Evolutionary conservation across 2,888 invertebrate genomes (phyloP).

Genomic region (Tyria jacobaeae): DNA sequence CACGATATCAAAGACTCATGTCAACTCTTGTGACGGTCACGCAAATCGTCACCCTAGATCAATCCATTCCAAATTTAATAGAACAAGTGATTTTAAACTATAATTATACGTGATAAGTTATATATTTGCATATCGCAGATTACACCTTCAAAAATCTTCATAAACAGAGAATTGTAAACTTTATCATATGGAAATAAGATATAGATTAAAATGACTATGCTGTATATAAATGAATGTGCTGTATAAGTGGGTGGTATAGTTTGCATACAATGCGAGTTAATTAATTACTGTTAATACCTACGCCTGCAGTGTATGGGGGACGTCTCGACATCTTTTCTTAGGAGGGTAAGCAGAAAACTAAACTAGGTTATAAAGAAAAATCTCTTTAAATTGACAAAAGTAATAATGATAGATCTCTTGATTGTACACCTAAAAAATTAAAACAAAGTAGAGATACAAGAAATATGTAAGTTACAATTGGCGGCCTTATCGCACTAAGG

Average conservation of each 20-base stretch:
- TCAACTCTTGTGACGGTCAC: background rate
- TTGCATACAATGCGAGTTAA: slow-evolving; percentile 33
- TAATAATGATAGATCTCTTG: too few relatives aligned
- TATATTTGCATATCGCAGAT: background rate
- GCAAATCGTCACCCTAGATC: background rate
- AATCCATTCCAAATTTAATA: background rate
- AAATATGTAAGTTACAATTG: too few relatives aligned
- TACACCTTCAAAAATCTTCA: too few relatives aligned
- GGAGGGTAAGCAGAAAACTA: too few relatives aligned
- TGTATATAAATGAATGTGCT: too few relatives aligned
- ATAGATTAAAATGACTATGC: slow-evolving; percentile 1
- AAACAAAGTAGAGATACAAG: too few relatives aligned
- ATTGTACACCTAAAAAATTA: too few relatives aligned
- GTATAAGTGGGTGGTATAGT: slow-evolving; percentile 28
- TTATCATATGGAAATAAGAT: background rate
- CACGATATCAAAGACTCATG: too few relatives aligned
- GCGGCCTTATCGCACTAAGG: too few relatives aligned
- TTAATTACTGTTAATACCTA: slow-evolving; percentile 7
- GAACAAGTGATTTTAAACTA: background rate
- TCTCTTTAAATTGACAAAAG: too few relatives aligned
- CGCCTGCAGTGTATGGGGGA: background rate
- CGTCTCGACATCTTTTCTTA: background rate
- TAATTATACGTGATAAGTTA: background rate
- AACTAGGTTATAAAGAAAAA: too few relatives aligned
- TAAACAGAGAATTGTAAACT: background rate